A percentile compares a stretch with the other conserved stretches of the same genome.
Conservation (phyloP, 92 coral and sea anemone genomes). For the Hydrozoanthus gracilis region DNA sequence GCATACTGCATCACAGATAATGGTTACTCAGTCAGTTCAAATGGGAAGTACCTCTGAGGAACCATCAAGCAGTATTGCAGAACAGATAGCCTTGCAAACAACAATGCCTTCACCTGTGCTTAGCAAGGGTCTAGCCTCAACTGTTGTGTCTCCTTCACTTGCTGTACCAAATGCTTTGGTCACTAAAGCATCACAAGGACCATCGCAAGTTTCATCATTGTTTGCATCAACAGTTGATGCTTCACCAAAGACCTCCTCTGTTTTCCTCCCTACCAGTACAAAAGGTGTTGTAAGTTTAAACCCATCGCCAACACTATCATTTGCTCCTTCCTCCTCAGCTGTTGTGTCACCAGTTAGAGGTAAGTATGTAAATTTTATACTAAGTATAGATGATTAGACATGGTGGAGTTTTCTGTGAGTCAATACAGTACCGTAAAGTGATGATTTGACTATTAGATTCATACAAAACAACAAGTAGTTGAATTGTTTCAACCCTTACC, state of each 20-base stretch:
- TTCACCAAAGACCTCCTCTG: background rate
- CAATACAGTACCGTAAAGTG: background rate
- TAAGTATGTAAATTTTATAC: background rate
- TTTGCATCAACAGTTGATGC: background rate
- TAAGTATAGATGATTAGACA: too few relatives aligned
- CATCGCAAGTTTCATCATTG: too few relatives aligned
- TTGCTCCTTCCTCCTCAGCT: background rate
- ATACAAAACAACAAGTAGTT: too few relatives aligned
- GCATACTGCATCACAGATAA: background rate
- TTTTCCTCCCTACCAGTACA: background rate
- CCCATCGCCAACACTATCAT: background rate
- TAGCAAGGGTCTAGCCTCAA: background rate
- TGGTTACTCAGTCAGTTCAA: background rate
- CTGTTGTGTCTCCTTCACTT: background rate
- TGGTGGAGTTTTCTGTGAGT: background rate
- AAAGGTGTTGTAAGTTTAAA: background rate
- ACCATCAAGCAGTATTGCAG: background rate
- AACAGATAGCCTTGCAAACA: background rate
- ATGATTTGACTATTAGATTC: background rate
- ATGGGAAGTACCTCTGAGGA: background rate
- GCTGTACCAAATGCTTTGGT: too few relatives aligned
- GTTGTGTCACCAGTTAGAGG: constrained; percentile 17
- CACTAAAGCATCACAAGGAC: too few relatives aligned
- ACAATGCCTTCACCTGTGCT: background rate
- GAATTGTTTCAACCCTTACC: too few relatives aligned